Conservation (phyloP, 2,888 invertebrate genomes). For the Xestia c-nigrum region DNA sequence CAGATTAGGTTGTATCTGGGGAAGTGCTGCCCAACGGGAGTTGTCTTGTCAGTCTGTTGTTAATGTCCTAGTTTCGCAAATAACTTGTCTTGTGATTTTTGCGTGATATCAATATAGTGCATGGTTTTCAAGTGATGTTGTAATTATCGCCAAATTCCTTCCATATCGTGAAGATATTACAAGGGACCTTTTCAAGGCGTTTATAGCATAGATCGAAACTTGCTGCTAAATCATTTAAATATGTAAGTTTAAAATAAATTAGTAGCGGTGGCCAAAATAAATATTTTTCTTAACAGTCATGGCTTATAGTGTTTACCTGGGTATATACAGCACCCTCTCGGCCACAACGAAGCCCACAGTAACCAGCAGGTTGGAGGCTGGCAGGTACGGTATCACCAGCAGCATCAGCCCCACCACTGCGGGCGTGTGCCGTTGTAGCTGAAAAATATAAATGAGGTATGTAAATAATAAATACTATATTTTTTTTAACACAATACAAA, state of each 20-base stretch:
- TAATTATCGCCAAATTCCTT: background rate
- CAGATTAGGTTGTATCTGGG: background rate
- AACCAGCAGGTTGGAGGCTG: slow-evolving; percentile 95
- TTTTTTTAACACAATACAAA: background rate
- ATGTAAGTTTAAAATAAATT: background rate
- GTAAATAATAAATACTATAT: background rate
- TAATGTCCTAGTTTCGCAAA: background rate
- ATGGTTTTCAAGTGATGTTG: background rate
- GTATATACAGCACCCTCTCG: slow-evolving; percentile 97
- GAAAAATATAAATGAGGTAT: slow-evolving; percentile 49
- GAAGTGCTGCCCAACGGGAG: background rate
- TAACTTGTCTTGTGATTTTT: background rate
- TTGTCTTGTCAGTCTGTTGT: background rate
- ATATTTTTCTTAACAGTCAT: background rate
- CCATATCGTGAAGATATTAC: background rate
- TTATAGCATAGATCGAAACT: background rate
- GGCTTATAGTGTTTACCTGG: slow-evolving; percentile 90
- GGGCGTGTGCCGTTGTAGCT: slow-evolving; percentile 92
- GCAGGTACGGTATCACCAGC: slow-evolving; percentile 95
- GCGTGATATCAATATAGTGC: background rate
- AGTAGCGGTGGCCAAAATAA: background rate
- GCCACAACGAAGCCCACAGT: slow-evolving; percentile 96
- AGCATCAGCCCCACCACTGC: slow-evolving; percentile 93
- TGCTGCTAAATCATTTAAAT: background rate
- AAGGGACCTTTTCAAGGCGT: background rate